A percentile compares a stretch with the other conserved stretches of the same genome.
Conservation (phyloP, 2,113 vertebrate genomes). For the Oncorhynchus nerka region DNA sequence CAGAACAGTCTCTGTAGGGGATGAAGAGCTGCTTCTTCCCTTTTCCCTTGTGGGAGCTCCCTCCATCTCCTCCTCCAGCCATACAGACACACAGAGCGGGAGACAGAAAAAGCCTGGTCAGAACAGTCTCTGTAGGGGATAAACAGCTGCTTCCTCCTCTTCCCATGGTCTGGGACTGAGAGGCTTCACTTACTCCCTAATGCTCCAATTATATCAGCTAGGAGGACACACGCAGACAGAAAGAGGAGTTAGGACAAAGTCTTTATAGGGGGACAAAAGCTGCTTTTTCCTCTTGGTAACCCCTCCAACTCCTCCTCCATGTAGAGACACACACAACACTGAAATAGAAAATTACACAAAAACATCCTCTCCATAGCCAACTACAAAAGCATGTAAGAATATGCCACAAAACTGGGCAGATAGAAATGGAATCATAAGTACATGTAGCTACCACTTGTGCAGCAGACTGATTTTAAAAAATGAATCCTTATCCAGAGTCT, state of each 20-base stretch:
- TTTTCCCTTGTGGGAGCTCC: constrained; percentile 33
- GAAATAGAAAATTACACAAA: not conserved
- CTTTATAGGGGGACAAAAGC: too few relatives aligned
- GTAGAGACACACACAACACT: too few relatives aligned
- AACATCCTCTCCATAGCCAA: not conserved
- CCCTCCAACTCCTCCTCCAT: too few relatives aligned
- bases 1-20: constrained; percentile 87
- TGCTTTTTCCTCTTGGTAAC: too few relatives aligned
- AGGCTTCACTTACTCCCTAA: constrained; percentile 55
- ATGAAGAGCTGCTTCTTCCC: constrained; percentile 93
- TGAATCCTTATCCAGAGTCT: not conserved
- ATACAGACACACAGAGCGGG: constrained; percentile 33
- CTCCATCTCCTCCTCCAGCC: constrained; percentile 4
- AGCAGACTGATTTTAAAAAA: not conserved
- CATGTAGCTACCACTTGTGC: not conserved
- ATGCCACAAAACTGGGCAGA: not conserved
- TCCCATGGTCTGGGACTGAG: constrained; percentile 68
- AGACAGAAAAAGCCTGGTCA: not conserved
- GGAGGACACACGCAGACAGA: constrained; percentile 13
- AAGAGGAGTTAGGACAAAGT: too few relatives aligned
- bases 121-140: constrained; percentile 91
- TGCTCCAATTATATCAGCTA: constrained; percentile 86
- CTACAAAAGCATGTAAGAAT: not conserved
- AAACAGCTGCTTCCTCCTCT: constrained; percentile 89
- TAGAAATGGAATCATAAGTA: not conserved